Percentiles rank a stretch among this genome's conserved stretches.
phyloP scores from a whole-genome alignment of 2,797 vertebrate genomes.

The Mormyrus hasselquistii region DNA sequence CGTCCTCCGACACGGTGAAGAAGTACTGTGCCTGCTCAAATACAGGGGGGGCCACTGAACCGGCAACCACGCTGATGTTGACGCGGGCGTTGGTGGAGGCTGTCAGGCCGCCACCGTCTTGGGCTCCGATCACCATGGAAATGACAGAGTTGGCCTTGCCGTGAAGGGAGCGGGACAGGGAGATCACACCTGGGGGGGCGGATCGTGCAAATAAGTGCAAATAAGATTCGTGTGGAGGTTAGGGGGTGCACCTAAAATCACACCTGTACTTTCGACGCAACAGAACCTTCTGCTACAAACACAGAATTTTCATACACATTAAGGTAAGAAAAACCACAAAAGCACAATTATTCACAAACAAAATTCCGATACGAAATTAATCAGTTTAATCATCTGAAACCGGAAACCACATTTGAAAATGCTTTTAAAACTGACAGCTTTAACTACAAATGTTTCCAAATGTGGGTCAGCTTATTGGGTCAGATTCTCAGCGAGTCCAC shows the following conservation, averaged over 20 bases:
- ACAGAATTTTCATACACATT: not conserved
- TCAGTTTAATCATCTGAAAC: not conserved
- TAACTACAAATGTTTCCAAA: not conserved
- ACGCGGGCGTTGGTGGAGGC: constrained; percentile 77
- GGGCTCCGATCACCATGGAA: constrained; percentile 80
- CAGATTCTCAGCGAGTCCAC: not conserved
- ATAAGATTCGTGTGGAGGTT: not conserved
- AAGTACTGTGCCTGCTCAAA: constrained; percentile 90
- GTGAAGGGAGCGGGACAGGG: constrained; percentile 80
- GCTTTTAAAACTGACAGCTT: not conserved
- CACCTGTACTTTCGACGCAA: not conserved
- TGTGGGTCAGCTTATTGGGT: not conserved
- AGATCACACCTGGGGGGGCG: constrained; percentile 70
- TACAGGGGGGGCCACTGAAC: constrained; percentile 74
- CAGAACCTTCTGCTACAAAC: not conserved
- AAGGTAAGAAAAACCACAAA: not conserved
- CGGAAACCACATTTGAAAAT: not conserved
- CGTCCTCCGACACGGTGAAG: constrained; percentile 80
- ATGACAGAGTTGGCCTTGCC: constrained; percentile 84
- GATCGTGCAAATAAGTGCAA: not conserved
- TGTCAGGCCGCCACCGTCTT: constrained; percentile 78
- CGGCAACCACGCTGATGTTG: constrained; percentile 87
- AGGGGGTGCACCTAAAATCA: not conserved
- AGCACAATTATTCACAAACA: not conserved
- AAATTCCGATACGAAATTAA: not conserved